phyloP scores from a whole-genome alignment of 2,888 invertebrate species.

The Paralinhomoeus sp. region DNA sequence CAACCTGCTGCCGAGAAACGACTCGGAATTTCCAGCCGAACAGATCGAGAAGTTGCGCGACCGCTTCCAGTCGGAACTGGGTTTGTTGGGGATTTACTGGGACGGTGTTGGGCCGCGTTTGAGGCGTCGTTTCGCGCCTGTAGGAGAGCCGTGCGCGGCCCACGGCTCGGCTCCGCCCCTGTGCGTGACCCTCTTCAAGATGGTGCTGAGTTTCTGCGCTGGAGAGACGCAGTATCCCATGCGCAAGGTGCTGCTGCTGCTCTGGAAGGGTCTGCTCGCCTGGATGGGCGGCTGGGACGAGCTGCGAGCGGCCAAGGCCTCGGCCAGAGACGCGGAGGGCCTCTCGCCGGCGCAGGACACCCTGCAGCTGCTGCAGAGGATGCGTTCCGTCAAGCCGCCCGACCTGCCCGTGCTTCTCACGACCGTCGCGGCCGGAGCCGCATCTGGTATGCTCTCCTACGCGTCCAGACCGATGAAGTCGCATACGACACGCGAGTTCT shows the following conservation, averaged over 20 bases:
- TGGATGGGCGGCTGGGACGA: slow-evolving; percentile 64
- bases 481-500: neutral
- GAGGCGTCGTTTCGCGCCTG: no score
- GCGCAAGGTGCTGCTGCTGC: slow-evolving; percentile 75
- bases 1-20: slow-evolving; percentile 23
- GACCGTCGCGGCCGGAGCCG: neutral
- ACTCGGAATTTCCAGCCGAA: slow-evolving; percentile 36
- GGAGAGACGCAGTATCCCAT: slow-evolving; percentile 93
- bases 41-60: slow-evolving; percentile 30
- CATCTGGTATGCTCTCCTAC: no score
- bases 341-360: slow-evolving; percentile 70
- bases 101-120: no score
- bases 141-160: no score
- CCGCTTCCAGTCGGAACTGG: neutral
- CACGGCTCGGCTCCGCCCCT: no score
- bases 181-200: slow-evolving; percentile 64
- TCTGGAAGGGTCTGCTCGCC: slow-evolving; percentile 84
- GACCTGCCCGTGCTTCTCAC: slow-evolving; percentile 49
- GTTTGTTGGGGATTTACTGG: slow-evolving; percentile 22
- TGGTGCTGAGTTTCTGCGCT: slow-evolving; percentile 88
- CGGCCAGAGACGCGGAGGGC: slow-evolving; percentile 8
- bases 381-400: slow-evolving; percentile 70
- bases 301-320: slow-evolving; percentile 39
- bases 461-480: no score
- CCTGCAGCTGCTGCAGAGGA: slow-evolving; percentile 66